Evolutionary conservation across 2,888 invertebrate genomes (phyloP).

Genomic region (Pristionchus japonicus): DNA sequence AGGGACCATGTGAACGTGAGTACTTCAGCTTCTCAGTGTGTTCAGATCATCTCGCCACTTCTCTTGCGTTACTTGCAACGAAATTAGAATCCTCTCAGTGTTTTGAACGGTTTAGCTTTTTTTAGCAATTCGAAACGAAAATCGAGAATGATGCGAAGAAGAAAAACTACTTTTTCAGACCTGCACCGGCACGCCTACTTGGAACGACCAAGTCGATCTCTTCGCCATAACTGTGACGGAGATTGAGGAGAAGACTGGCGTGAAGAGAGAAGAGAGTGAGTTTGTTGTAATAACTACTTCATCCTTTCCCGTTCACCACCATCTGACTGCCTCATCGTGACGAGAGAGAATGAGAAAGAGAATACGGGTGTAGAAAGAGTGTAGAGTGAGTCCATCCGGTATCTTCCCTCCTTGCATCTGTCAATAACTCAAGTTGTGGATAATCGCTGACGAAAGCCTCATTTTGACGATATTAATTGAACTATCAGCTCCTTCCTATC

Average conservation of each 20-base stretch:
- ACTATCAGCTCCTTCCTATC: neutral
- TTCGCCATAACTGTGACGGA: neutral
- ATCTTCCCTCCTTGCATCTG: too few species aligned
- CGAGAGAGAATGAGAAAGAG: too few species aligned
- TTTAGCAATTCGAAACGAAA: neutral
- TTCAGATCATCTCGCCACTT: neutral
- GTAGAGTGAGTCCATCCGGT: neutral
- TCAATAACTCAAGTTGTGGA: neutral
- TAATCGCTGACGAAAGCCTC: too few species aligned
- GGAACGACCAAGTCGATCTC: neutral
- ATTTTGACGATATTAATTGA: too few species aligned
- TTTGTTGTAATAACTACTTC: neutral
- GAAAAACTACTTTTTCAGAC: neutral
- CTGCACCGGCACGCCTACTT: neutral
- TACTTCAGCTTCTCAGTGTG: neutral
- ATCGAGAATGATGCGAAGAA: neutral
- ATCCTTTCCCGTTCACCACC: neutral
- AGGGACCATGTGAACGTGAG: neutral
- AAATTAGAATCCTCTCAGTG: too few species aligned
- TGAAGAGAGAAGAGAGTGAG: neutral
- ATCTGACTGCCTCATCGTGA: too few species aligned
- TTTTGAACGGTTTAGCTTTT: too few species aligned
- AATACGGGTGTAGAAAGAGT: neutral
- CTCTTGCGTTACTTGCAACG: neutral
- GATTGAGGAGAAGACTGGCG: neutral